phyloP scores from a whole-genome alignment of 1,140 invertebrate genomes.

The Cryptotermes secundus region DNA sequence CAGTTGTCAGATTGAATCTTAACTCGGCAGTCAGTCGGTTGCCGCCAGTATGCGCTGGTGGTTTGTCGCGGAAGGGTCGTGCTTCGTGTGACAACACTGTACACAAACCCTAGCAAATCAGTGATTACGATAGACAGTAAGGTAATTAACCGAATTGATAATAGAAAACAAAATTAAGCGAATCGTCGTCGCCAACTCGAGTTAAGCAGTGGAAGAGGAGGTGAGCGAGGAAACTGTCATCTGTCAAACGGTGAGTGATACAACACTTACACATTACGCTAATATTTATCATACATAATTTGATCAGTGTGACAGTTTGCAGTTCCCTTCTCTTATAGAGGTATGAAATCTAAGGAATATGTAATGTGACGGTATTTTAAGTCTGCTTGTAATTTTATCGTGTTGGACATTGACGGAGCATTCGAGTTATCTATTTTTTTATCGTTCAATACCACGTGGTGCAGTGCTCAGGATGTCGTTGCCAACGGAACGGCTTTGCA shows the following conservation, averaged over 20 bases:
- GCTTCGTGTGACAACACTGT: background rate
- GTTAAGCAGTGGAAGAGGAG: background rate
- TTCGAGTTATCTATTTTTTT: background rate
- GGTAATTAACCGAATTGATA: background rate
- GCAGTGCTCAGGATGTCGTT: background rate
- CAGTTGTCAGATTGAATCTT: constrained; percentile 1
- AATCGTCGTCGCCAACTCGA: background rate
- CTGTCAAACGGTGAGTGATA: background rate
- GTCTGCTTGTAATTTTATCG: background rate
- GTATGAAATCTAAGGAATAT: background rate
- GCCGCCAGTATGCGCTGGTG: background rate
- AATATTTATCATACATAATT: background rate
- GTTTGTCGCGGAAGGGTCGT: background rate
- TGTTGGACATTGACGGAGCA: background rate
- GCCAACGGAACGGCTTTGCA: background rate
- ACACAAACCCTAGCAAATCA: background rate
- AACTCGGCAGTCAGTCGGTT: background rate
- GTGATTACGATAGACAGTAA: background rate
- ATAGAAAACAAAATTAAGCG: background rate
- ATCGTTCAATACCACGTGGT: background rate
- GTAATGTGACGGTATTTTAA: background rate
- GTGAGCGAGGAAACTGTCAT: background rate
- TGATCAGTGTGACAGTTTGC: background rate
- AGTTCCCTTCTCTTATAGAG: background rate
- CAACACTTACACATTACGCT: too few relatives aligned